Conservation (phyloP, 2,888 invertebrate species). For the Drosophila pseudotalamancana region DNA sequence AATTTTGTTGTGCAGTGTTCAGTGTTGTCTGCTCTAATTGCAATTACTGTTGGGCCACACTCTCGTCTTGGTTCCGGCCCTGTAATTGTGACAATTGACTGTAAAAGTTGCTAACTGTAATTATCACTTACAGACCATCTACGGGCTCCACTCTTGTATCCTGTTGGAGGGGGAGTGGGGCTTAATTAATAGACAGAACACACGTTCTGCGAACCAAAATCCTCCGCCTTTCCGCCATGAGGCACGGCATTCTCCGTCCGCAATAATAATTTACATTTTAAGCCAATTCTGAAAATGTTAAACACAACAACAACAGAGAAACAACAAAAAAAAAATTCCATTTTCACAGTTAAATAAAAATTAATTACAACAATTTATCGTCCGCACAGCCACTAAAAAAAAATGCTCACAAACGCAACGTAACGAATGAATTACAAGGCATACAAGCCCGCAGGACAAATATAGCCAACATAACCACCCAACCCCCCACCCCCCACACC, state of each 20-base stretch:
- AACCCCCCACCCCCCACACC: not conserved
- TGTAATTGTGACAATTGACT: conserved; percentile 70
- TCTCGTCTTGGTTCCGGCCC: conserved; percentile 40
- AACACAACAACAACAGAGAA: conserved; percentile 21
- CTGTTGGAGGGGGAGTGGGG: too few relatives aligned
- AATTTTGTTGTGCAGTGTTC: conserved; percentile 45
- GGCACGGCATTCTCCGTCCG: conserved; percentile 64
- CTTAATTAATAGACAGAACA: conserved; percentile 80
- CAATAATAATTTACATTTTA: conserved; percentile 82
- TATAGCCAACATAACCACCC: conserved; percentile 19
- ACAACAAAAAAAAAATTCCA: conserved; percentile 56
- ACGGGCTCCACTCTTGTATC: too few relatives aligned
- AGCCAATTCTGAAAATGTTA: conserved; percentile 80
- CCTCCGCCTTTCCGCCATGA: conserved; percentile 53
- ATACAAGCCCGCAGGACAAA: conserved; percentile 66
- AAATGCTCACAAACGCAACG: conserved; percentile 53
- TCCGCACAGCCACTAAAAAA: conserved; percentile 40
- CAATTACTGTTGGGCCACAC: conserved; percentile 59
- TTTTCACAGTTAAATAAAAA: conserved; percentile 82
- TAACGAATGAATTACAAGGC: conserved; percentile 76
- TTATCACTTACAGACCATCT: conserved; percentile 73
- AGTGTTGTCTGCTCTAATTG: conserved; percentile 64
- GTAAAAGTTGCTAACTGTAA: conserved; percentile 77
- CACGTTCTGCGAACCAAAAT: conserved; percentile 54
- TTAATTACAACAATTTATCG: conserved; percentile 82